Evolutionary conservation across 23 tunicate species (phyloP).

Genomic region (Ciona savignyi): DNA sequence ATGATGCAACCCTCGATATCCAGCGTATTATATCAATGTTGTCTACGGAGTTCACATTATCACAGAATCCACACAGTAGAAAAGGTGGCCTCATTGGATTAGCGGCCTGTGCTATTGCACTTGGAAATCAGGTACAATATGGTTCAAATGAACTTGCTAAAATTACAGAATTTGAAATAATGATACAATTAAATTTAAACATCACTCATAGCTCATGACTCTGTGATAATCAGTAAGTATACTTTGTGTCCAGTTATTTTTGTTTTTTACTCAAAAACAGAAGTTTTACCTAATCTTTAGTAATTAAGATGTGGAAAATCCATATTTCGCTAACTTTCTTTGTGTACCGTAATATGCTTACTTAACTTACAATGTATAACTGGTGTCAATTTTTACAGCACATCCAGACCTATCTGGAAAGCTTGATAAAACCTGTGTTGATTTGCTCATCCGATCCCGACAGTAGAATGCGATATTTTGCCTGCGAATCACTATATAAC

Average conservation of each 20-base stretch:
- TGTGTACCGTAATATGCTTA: too few species aligned
- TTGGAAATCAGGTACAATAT: conserved; percentile 58
- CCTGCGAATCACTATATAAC: conserved; percentile 92
- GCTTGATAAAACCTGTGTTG: conserved; percentile 82
- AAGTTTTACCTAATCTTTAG: too few species aligned
- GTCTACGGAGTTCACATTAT: conserved; percentile 40
- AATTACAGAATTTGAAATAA: too few species aligned
- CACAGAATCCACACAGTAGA: conserved; percentile 79
- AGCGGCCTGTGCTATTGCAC: conserved; percentile 98
- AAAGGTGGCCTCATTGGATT: conserved; percentile 97
- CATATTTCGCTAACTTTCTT: too few species aligned
- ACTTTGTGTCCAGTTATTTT: too few species aligned
- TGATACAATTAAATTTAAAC: too few species aligned
- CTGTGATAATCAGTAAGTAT: too few species aligned
- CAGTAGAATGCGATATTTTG: conserved; percentile 84
- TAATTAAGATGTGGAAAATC: too few species aligned
- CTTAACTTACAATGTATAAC: too few species aligned
- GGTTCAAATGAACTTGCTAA: too few species aligned
- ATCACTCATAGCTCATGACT: too few species aligned
- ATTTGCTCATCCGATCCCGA: conserved; percentile 83
- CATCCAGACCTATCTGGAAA: conserved; percentile 52
- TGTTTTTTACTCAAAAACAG: too few species aligned
- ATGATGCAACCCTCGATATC: conserved; percentile 30
- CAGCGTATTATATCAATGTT: conserved; percentile 21
- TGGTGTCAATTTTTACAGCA: conserved; percentile 48